These are phyloP conservation scores for Chelonus formosanus DNA, from an alignment of 2,888 invertebrate genomes.

Conservation along the genomic window DNA sequence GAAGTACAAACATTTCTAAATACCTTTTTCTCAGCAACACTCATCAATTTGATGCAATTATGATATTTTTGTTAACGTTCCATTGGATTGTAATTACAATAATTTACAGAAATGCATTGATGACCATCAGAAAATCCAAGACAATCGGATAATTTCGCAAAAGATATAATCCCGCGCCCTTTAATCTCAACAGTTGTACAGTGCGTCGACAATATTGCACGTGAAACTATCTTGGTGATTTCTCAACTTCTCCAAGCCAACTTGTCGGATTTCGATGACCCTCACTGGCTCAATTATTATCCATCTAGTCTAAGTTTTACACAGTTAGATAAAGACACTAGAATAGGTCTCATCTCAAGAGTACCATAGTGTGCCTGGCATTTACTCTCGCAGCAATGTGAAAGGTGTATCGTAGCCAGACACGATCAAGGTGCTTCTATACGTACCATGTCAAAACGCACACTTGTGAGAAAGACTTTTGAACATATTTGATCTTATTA, in stretches of 20 bases:
- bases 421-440: slow-evolving; percentile 56
- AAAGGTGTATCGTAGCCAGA: slow-evolving; percentile 57
- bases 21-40: background rate
- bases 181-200: slow-evolving; percentile 9
- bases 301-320: slow-evolving; percentile 22
- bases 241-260: slow-evolving; percentile 1
- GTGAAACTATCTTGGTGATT: slow-evolving; percentile 21
- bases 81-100: background rate
- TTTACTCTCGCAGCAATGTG: slow-evolving; percentile 64
- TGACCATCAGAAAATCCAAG: background rate
- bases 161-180: slow-evolving; percentile 7
- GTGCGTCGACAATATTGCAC: slow-evolving; percentile 13
- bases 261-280: slow-evolving; percentile 20
- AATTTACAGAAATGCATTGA: background rate
- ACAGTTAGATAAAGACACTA: slow-evolving; percentile 39
- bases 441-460: slow-evolving; percentile 48
- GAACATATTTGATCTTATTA: background rate
- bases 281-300: slow-evolving; percentile 27
- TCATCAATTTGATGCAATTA: background rate
- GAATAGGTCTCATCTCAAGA: slow-evolving; percentile 52
- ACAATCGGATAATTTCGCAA: slow-evolving; percentile 17
- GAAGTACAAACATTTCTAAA: background rate
- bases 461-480: slow-evolving; percentile 41
- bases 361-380: slow-evolving; percentile 51
- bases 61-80: background rate